A percentile compares a stretch with the other conserved stretches of the same genome.
These are phyloP conservation scores for Lithosia quadra DNA, from an alignment of 2,888 invertebrate genomes.

Conservation along the genomic window DNA sequence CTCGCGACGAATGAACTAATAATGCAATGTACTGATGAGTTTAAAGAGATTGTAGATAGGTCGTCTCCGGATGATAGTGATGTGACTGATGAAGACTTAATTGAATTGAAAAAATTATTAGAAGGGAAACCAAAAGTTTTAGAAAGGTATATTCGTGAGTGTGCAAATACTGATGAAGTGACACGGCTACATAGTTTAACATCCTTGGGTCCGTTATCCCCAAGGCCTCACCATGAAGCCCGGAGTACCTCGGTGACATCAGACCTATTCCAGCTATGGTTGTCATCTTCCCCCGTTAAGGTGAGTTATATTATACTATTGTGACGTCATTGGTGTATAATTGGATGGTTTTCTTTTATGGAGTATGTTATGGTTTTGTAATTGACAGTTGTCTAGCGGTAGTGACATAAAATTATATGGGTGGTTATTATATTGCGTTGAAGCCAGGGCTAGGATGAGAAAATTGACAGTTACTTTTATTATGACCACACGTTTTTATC, in stretches of 20 bases:
- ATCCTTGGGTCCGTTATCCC: slow-evolving; percentile 82
- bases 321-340: slow-evolving; percentile 23
- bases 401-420: slow-evolving; percentile 8
- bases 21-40: slow-evolving; percentile 73
- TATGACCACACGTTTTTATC: not conserved
- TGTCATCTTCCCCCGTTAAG: slow-evolving; percentile 92
- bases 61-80: slow-evolving; percentile 74
- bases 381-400: slow-evolving; percentile 8
- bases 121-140: slow-evolving; percentile 88
- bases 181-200: slow-evolving; percentile 87
- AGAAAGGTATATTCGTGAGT: slow-evolving; percentile 92
- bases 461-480: not conserved
- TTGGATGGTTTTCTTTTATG: slow-evolving; percentile 21
- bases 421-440: not conserved
- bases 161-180: slow-evolving; percentile 90
- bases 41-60: slow-evolving; percentile 76
- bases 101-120: slow-evolving; percentile 73
- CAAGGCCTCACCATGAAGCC: slow-evolving; percentile 82
- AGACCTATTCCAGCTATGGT: slow-evolving; percentile 94
- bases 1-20: slow-evolving; percentile 72
- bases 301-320: slow-evolving; percentile 73
- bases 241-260: slow-evolving; percentile 92
- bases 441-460: not conserved
- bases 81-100: slow-evolving; percentile 75
- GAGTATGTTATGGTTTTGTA: slow-evolving; percentile 16